A percentile compares a stretch with the other conserved stretches of the same genome.
These are phyloP conservation scores for Saxicola maurus DNA, from an alignment of 2,797 vertebrate genomes.

Conservation along the genomic window DNA sequence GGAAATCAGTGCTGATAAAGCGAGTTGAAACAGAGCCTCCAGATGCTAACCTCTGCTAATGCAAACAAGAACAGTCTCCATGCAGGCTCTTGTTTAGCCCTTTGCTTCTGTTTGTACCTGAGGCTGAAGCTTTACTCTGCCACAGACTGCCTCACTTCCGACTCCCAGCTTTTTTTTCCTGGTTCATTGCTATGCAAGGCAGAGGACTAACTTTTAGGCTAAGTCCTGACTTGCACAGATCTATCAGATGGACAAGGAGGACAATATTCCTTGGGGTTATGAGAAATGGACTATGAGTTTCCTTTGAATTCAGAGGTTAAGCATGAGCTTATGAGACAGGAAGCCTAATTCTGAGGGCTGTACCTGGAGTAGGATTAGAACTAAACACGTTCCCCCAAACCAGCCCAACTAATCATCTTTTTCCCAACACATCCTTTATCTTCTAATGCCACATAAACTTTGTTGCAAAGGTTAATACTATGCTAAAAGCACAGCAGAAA, in stretches of 20 bases:
- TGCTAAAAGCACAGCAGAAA: neutral
- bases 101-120: neutral
- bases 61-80: neutral
- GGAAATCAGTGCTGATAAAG: neutral
- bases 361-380: neutral
- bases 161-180: neutral
- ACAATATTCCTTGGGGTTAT: neutral
- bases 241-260: neutral
- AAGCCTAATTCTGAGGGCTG: neutral
- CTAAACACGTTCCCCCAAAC: neutral
- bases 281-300: neutral
- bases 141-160: neutral
- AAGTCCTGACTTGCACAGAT: neutral
- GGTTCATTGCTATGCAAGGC: neutral
- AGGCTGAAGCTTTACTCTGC: neutral
- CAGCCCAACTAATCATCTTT: neutral
- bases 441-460: neutral
- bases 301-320: neutral
- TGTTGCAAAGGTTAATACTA: neutral
- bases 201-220: neutral
- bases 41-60: neutral
- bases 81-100: neutral
- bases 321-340: neutral
- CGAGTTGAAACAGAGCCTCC: neutral
- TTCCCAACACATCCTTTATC: neutral